Evolutionary conservation across 1,140 invertebrate species (phyloP).

Genomic region (Zaprionus vittiger): DNA sequence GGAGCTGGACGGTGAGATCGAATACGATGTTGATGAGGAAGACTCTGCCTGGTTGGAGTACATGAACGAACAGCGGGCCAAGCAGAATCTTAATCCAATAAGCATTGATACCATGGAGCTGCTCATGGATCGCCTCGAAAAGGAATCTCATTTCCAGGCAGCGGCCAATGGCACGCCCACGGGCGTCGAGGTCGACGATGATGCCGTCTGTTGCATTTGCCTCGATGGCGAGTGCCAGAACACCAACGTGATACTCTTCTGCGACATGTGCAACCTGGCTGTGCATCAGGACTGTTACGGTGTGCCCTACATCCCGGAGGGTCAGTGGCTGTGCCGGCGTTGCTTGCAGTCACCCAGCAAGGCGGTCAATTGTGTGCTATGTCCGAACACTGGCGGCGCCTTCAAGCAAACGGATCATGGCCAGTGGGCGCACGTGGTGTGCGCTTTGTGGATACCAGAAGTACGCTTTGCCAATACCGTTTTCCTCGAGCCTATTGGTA

Average conservation of each 20-base stretch:
- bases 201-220: slow-evolving; percentile 98
- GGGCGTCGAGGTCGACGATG: slow-evolving; percentile 94
- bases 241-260: slow-evolving; percentile 91
- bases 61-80: slow-evolving; percentile 92
- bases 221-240: slow-evolving; percentile 95
- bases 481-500: slow-evolving; percentile 96
- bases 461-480: slow-evolving; percentile 98
- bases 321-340: slow-evolving; percentile 97
- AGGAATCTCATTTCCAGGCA: slow-evolving; percentile 96
- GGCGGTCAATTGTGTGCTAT: slow-evolving; percentile 98
- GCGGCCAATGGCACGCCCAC: slow-evolving; percentile 87
- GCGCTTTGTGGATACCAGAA: slow-evolving; percentile 99
- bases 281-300: slow-evolving; percentile 99
- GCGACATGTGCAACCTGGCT: slow-evolving; percentile 99
- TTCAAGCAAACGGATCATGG: slow-evolving; percentile 99
- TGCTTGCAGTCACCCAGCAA: slow-evolving; percentile 98
- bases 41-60: slow-evolving; percentile 96
- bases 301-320: slow-evolving; percentile 98
- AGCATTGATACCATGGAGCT: slow-evolving; percentile 95
- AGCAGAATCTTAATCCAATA: slow-evolving; percentile 89
- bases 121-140: slow-evolving; percentile 98
- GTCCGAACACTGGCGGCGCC: slow-evolving; percentile 98
- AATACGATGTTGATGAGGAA: slow-evolving; percentile 99
- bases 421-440: slow-evolving; percentile 99
- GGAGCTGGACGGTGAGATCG: slow-evolving; percentile 96